Percentiles rank a stretch among this genome's conserved stretches.
phyloP scores from a whole-genome alignment of 2,113 vertebrate species.

The Lamprologus speciosus region DNA sequence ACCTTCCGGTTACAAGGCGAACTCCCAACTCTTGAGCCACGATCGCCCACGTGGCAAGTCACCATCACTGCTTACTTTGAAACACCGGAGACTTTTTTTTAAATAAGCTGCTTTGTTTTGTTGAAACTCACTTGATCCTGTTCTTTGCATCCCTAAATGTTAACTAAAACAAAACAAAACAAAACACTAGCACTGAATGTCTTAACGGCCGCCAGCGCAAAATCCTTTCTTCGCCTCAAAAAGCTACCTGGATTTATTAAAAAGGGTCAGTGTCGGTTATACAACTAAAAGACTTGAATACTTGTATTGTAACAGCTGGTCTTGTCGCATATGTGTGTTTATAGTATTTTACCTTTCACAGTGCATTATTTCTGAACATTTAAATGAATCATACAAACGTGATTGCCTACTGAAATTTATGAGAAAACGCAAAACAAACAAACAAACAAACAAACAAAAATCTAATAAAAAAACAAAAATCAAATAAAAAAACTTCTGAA shows the following conservation, averaged over 20 bases:
- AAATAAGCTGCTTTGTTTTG: neutral
- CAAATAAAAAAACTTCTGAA: neutral
- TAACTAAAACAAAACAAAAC: neutral
- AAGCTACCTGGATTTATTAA: neutral
- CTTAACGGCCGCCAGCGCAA: neutral
- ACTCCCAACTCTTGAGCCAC: too few relatives aligned
- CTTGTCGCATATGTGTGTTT: neutral
- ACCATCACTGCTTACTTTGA: neutral
- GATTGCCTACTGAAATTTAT: neutral
- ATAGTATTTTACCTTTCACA: neutral
- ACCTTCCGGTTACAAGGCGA: too few relatives aligned
- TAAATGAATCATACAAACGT: neutral
- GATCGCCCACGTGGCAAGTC: neutral
- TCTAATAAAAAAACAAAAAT: rapidly evolving
- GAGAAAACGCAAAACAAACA: neutral
- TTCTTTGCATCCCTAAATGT: neutral
- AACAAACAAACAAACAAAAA: neutral
- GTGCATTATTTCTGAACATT: neutral
- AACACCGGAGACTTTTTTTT: neutral
- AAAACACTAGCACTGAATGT: neutral
- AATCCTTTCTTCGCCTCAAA: neutral
- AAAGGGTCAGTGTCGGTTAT: neutral
- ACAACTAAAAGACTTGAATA: neutral
- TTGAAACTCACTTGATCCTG: neutral
- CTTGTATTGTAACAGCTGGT: neutral